phyloP scores from a whole-genome alignment of 2,113 vertebrate species.

The Lophius piscatorius region DNA sequence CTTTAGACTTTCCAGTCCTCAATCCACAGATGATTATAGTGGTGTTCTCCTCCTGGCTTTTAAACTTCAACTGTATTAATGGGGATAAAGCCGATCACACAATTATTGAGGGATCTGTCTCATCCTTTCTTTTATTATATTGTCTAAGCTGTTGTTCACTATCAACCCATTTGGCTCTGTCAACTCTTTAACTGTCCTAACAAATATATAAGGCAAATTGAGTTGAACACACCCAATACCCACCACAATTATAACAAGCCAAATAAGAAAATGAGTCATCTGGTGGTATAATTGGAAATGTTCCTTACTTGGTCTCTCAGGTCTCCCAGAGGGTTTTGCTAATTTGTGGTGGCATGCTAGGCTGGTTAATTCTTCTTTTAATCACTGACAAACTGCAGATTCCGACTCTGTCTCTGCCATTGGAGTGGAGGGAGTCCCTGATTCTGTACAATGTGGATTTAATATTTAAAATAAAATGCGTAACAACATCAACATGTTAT shows the following conservation, averaged over 20 bases:
- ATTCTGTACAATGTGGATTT: conserved; percentile 1
- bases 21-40: conserved; percentile 71
- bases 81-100: conserved; percentile 75
- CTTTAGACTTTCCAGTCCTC: conserved; percentile 67
- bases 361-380: conserved; percentile 93
- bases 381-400: conserved; percentile 73
- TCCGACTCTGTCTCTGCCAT: conserved; percentile 46
- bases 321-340: conserved; percentile 87
- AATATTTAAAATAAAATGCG: no score
- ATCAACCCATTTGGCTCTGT: conserved; percentile 85
- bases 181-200: conserved; percentile 94
- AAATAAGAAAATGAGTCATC: conserved; percentile 99
- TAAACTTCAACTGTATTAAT: conserved; percentile 78
- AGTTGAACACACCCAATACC: conserved; percentile 96
- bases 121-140: conserved; percentile 77
- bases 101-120: conserved; percentile 83
- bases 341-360: conserved; percentile 87
- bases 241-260: conserved; percentile 95
- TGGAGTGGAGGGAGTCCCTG: conserved; percentile 12
- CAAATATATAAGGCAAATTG: conserved; percentile 99
- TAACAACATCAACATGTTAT: no score
- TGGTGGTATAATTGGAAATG: conserved; percentile 97
- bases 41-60: conserved; percentile 59
- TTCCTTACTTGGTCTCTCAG: conserved; percentile 88
- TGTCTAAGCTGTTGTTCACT: conserved; percentile 82